Evolutionary conservation across 2,113 vertebrate genomes (phyloP).

Genomic region (Paraplagusia blochii): DNA sequence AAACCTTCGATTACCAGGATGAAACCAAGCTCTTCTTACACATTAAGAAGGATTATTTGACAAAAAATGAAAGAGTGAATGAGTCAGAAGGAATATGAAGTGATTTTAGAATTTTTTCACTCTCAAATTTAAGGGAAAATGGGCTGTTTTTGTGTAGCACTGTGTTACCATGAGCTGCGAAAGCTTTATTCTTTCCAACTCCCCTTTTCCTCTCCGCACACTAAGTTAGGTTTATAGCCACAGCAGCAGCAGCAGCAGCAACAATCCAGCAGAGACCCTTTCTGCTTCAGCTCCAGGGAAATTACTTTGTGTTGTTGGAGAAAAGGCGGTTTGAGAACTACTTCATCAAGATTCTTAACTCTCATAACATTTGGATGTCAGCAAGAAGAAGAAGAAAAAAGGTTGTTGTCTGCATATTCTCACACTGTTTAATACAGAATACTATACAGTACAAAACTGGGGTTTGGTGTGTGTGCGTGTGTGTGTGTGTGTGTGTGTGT

Average conservation of each 20-base stretch:
- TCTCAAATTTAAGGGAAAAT: no score
- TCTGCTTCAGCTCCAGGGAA: slow-evolving; percentile 69
- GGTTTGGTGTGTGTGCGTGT: neutral
- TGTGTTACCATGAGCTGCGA: slow-evolving; percentile 63
- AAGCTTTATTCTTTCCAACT: slow-evolving; percentile 28
- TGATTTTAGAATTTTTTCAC: no score
- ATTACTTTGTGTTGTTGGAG: slow-evolving; percentile 71
- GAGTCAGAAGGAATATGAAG: no score
- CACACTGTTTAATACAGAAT: neutral
- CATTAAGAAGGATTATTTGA: no score
- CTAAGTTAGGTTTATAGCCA: slow-evolving; percentile 58
- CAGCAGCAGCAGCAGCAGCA: slow-evolving; percentile 23
- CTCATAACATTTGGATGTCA: slow-evolving; percentile 54
- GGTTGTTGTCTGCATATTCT: slow-evolving; percentile 15
- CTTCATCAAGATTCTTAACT: slow-evolving; percentile 65
- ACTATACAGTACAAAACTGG: no score
- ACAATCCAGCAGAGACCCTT: slow-evolving; percentile 62
- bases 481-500: no score
- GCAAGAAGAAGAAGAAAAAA: slow-evolving; percentile 28
- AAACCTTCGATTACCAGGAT: no score
- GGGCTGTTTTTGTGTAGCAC: slow-evolving; percentile 51
- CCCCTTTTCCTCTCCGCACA: slow-evolving; percentile 47
- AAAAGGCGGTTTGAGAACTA: slow-evolving; percentile 65
- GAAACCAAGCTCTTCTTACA: no score
- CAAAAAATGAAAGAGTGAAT: no score